Evolutionary conservation across 1,140 invertebrate species (phyloP), one percentile per base, ranked within the genome.

Genomic region (Neuroterus valhalla): DNA sequence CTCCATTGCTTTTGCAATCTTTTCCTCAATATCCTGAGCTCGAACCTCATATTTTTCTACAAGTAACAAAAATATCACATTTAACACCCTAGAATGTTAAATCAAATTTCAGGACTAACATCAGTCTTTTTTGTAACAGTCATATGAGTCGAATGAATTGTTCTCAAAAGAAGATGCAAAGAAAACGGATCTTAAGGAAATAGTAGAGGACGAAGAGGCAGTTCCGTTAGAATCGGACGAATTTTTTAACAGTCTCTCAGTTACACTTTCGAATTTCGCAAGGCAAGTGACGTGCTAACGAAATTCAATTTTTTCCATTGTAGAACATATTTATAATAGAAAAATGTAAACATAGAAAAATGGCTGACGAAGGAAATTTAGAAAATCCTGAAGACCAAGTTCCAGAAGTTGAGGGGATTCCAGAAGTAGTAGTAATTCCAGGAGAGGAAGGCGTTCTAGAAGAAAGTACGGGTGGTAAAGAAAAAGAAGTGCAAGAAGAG

Each of bases 311-410:
- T 45, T 66, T 38, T 44, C 5, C 46, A 10, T 19, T 0, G 19
- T 45, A 15, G 4, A 50, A 2, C 21, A 66, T 71, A 38, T 55
- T 8, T 43, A 1, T 52, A 66, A 21, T 67, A 21, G 26, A 50
- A 19, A 50, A 38, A 68, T 43, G 14, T 31, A 0, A 42, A 42
- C 1, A 14, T 15, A 72, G 45, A 38, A 72, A 52, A 66, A 55
- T 66, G 69, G 44, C 46, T 38, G 48, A 66, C 1, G 50, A 79
- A 26, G 48, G 17, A 62, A 44, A 19, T 42, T n/a, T 11, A 17
- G 17, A 38, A 38, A 38, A 38, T 38, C 6, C 12, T 10, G 23
- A 44, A 8, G 15, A 66, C 43, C 26, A 42, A 48, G 2, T 55
- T 0, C 19, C n/a, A 66, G 11, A 50, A 48, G 21, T 42, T 3